Conservation (phyloP, 1,140 invertebrate genomes). For the Palaemon carinicauda region DNA sequence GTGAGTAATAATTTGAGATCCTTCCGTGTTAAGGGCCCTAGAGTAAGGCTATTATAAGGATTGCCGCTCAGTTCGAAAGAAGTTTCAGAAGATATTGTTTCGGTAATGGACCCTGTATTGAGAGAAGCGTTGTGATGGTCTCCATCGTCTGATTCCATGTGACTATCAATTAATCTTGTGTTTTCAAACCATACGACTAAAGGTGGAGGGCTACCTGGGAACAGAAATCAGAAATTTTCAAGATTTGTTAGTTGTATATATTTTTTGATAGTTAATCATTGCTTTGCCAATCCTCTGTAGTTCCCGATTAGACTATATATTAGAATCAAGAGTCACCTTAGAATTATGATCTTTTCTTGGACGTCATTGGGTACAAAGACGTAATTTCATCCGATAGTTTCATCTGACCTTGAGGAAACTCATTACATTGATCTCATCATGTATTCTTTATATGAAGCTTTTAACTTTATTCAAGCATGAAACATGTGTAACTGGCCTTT, state of each 20-base stretch:
- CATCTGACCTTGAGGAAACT: accelerated
- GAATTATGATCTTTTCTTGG: too few species aligned
- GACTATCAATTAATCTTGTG: slow-evolving; percentile 31
- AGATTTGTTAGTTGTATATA: too few species aligned
- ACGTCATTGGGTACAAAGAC: too few species aligned
- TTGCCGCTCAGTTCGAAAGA: background rate
- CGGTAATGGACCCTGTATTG: background rate
- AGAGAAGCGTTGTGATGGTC: background rate
- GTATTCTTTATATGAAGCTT: too few species aligned
- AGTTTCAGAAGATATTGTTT: background rate
- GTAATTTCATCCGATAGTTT: too few species aligned
- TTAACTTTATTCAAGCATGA: too few species aligned
- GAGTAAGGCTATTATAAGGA: slow-evolving; percentile 69
- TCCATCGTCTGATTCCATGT: slow-evolving; percentile 18
- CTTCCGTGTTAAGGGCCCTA: slow-evolving; percentile 75
- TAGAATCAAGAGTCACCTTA: too few species aligned
- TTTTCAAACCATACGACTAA: slow-evolving; percentile 38
- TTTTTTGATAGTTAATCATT: too few species aligned
- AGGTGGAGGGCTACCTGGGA: slow-evolving; percentile 24
- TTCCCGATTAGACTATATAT: too few species aligned
- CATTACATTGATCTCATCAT: too few species aligned
- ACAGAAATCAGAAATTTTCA: background rate
- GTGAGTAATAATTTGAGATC: slow-evolving; percentile 84
- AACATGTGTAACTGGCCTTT: too few species aligned
- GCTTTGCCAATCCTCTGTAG: too few species aligned